phyloP scores from a whole-genome alignment of 2,888 invertebrate genomes.

The Mythimna loreyi region DNA sequence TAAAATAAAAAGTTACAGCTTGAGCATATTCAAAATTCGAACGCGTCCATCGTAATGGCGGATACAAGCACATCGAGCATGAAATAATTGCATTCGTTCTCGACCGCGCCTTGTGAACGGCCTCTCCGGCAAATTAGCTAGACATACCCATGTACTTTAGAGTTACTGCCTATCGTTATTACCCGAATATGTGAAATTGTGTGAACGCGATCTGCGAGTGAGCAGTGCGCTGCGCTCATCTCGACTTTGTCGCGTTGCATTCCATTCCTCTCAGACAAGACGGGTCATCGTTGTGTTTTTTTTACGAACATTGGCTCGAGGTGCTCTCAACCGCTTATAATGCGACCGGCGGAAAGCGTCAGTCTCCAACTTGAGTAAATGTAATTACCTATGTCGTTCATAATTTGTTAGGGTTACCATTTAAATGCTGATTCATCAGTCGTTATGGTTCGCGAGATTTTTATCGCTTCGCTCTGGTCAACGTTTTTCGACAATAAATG shows the following conservation, averaged over 20 bases:
- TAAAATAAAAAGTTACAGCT: slow-evolving; percentile 43
- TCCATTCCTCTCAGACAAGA: slow-evolving; percentile 74
- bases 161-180: slow-evolving; percentile 80
- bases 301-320: slow-evolving; percentile 76
- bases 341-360: slow-evolving; percentile 76
- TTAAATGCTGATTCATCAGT: slow-evolving; percentile 82
- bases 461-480: slow-evolving; percentile 65
- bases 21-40: slow-evolving; percentile 69
- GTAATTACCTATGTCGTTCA: slow-evolving; percentile 70
- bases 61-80: slow-evolving; percentile 82
- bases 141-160: slow-evolving; percentile 77
- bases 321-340: slow-evolving; percentile 75
- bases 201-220: slow-evolving; percentile 67
- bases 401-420: slow-evolving; percentile 68
- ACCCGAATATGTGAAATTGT: slow-evolving; percentile 79
- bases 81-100: slow-evolving; percentile 85
- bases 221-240: slow-evolving; percentile 74
- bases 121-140: slow-evolving; percentile 76
- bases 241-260: slow-evolving; percentile 84
- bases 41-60: slow-evolving; percentile 81
- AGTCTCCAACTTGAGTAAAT: slow-evolving; percentile 69
- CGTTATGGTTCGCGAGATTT: slow-evolving; percentile 73
- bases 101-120: slow-evolving; percentile 85
- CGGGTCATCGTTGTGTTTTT: slow-evolving; percentile 78
- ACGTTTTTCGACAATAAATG: slow-evolving; percentile 66